phyloP scores from a whole-genome alignment of 2,888 invertebrate genomes.

The Microplitis manilae region DNA sequence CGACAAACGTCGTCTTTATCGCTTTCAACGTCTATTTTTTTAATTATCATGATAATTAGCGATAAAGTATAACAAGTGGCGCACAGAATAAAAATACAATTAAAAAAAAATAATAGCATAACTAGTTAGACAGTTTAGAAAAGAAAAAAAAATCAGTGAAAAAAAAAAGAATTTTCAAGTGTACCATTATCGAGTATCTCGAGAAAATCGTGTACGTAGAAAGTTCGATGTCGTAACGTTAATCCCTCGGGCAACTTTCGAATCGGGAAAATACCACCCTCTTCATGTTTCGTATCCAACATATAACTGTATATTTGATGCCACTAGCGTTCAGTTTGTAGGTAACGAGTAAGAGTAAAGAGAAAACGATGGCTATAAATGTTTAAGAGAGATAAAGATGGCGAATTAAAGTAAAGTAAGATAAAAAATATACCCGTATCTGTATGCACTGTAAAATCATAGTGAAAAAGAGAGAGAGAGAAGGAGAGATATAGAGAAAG shows the following conservation, averaged over 20 bases:
- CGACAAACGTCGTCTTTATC: too few relatives aligned
- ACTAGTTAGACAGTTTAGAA: background rate
- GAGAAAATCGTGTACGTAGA: conserved; percentile 5
- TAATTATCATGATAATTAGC: too few relatives aligned
- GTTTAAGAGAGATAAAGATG: background rate
- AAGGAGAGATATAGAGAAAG: background rate
- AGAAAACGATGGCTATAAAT: conserved; percentile 30
- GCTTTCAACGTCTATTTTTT: too few relatives aligned
- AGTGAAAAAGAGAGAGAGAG: conserved; percentile 20
- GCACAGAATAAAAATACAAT: background rate
- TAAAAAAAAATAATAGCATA: background rate
- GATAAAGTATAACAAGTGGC: too few relatives aligned
- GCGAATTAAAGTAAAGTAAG: background rate
- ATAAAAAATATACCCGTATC: background rate
- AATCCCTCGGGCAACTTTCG: conserved; percentile 9
- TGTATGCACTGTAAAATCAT: background rate
- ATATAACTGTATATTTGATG: conserved; percentile 51
- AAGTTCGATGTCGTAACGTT: conserved; percentile 22
- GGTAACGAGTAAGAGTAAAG: conserved; percentile 33
- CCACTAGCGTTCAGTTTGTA: conserved; percentile 51
- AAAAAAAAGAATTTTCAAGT: background rate
- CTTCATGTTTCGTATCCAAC: conserved; percentile 39
- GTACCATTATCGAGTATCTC: background rate
- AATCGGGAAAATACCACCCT: conserved; percentile 27
- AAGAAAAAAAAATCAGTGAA: background rate